Evolutionary conservation across 2,797 vertebrate species (phyloP), one percentile per base, ranked within the genome.

Genomic region (Pseudochromis fuscus): DNA sequence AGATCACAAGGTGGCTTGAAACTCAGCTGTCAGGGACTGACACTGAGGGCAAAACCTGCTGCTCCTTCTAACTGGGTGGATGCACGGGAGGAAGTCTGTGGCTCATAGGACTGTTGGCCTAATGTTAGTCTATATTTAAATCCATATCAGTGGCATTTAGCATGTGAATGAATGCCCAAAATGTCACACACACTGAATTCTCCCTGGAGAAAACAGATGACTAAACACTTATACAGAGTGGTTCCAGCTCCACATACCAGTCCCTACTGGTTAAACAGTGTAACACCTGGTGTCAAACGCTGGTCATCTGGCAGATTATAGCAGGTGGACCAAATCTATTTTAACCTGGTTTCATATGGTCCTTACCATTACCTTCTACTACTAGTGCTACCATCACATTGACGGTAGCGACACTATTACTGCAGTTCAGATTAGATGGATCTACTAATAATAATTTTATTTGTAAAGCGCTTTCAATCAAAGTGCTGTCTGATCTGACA

Each of bases 121-220:
- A 72, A 84, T 87, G 72, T 68, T 50, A n/a, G 40, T 73, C 86
- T 93, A 90, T 91, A 88, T 90, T 65, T 81, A 85, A 74, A 82
- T 33, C 24, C n/a, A 48, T 79, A 81, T 85, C 77, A 62, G 66
- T 25, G 65, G 62, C 67, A 76, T 62, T 73, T 33, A 68, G 46
- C 69, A 70, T 76, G 79, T 83, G 81, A 79, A 84, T 70, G 73
- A 11, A 12, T 62, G 45, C 55, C 52, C 31, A 27, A 50, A 59
- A 48, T 53, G 62, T 46, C 53, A 45, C 21, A 56, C 50, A 42
- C 35, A 37, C 12, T 15, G 2, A 37, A 10, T 37, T 1, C 35
- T 37, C 12, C n/a, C 12, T 37, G 35, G 5, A 37, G 1, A 4
- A 37, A 38, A 31, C 67, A 40, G 62, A 73, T 74, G 72, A 81